Evolutionary conservation across 2,113 vertebrate genomes (phyloP), one percentile per base, ranked within the genome.

Genomic region (Daubentonia madagascariensis): DNA sequence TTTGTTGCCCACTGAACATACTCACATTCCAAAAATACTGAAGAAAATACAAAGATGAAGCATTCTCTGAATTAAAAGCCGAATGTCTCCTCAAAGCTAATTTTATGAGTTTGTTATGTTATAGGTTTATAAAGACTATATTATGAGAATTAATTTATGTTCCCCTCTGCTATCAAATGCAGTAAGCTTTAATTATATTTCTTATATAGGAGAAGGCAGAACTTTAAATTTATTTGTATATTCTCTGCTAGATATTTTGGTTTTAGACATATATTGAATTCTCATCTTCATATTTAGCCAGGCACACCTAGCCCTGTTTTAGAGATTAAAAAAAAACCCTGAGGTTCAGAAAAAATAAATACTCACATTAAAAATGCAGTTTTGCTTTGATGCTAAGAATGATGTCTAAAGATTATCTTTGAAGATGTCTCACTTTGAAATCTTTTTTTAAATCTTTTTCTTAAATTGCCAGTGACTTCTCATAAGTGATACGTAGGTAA

Each of bases 11-110:
- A 40, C 54, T 94, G 94, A 98, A 94, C 0, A 0, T 87, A 96
- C 63, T 85, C 0, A 63, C 50, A 59, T 96, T 95, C 68, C 94
- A 94, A 80, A 97, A 94, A 25, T 97, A 97, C 92, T 28, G 2
- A 8, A 97, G 59, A 85, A 84, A 95, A 87, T 50, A 45, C 30
- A 83, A 78, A 87, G 50, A 85, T 67, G 50, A 50, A 68, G 50
- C n/a, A n/a, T 59, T 86, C 57, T 92, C 48, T 93, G 14, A 91
- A 85, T 89, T 85, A 85, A 40, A 97, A 93, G 3, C 5, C 37
- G 78, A 85, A 78, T 89, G 28, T 87, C 75, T 73, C 79, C 52
- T 57, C 57, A 37, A 88, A 94, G 22, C 4, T 85, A 54, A 61
- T 93, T 68, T 87, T 68, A 32, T 28, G 48, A 28, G 8, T 48